A percentile compares a stretch with the other conserved stretches of the same genome.
Evolutionary conservation across 2,888 invertebrate genomes (phyloP).

Genomic region (Tetragonisca angustula): DNA sequence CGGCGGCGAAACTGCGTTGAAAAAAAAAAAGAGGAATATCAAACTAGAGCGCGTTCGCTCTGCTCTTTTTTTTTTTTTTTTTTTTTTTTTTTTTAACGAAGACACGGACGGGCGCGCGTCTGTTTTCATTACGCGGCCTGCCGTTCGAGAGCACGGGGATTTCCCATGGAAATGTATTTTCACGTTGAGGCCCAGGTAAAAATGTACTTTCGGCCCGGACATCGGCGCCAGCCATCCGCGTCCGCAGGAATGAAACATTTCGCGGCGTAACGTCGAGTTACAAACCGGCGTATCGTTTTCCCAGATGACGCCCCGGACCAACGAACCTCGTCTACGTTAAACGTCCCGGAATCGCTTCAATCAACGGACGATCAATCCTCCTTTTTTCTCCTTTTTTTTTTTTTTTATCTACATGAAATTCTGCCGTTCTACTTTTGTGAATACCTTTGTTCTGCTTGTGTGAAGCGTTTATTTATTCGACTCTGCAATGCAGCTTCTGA

Average conservation of each 20-base stretch:
- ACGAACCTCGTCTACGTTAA: background rate
- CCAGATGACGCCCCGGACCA: background rate
- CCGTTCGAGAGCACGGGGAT: conserved; percentile 11
- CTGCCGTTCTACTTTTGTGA: too few species aligned
- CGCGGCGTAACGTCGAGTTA: background rate
- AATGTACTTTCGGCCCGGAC: conserved; percentile 6
- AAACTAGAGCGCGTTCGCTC: background rate
- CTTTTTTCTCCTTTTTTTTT: background rate
- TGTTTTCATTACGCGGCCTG: conserved; percentile 27
- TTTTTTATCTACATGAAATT: background rate
- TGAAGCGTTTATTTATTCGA: too few species aligned
- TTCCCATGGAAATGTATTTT: conserved; percentile 36
- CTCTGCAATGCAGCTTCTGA: too few species aligned
- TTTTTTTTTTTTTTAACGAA: conserved; percentile 23
- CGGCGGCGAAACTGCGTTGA: background rate
- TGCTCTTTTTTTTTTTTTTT: too few species aligned
- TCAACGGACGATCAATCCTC: background rate
- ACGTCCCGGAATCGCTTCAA: background rate
- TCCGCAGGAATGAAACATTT: background rate
- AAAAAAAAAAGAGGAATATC: conserved; percentile 23
- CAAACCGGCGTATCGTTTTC: background rate
- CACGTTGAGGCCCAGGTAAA: background rate
- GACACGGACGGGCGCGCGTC: background rate
- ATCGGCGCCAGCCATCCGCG: background rate
- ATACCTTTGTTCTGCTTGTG: too few species aligned